A percentile compares a stretch with the other conserved stretches of the same genome.
Evolutionary conservation across 2,888 invertebrate genomes (phyloP).

Genomic region (Diaphora mendica): DNA sequence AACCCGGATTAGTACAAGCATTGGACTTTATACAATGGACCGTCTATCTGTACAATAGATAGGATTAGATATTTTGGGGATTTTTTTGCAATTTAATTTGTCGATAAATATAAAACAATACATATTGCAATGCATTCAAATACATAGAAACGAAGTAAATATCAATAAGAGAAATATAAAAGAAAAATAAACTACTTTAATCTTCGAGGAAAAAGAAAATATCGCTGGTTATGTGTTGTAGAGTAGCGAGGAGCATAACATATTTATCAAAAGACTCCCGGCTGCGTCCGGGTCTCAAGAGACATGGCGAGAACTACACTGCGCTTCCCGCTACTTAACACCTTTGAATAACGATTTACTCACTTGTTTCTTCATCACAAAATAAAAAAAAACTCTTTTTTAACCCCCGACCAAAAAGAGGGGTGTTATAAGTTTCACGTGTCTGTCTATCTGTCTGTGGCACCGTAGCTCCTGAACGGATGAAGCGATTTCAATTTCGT

Average conservation of each 20-base stretch:
- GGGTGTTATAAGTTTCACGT: too few relatives aligned
- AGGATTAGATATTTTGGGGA: slow-evolving; percentile 8
- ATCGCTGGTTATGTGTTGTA: slow-evolving; percentile 70
- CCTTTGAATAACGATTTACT: slow-evolving; percentile 69
- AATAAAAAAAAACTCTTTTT: slow-evolving; percentile 17
- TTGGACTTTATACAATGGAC: slow-evolving; percentile 32
- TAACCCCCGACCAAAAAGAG: too few relatives aligned
- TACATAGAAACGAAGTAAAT: slow-evolving; percentile 56
- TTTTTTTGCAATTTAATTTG: neutral
- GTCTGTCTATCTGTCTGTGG: too few relatives aligned
- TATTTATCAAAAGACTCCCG: slow-evolving; percentile 85
- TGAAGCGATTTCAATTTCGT: too few relatives aligned
- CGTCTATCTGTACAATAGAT: slow-evolving; percentile 19
- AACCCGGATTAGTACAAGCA: slow-evolving; percentile 60
- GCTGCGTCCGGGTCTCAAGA: slow-evolving; percentile 67
- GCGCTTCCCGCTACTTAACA: slow-evolving; percentile 73
- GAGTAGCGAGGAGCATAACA: slow-evolving; percentile 79
- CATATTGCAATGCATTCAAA: neutral
- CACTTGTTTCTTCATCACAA: slow-evolving; percentile 49
- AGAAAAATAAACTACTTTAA: slow-evolving; percentile 69
- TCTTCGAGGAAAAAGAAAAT: slow-evolving; percentile 69
- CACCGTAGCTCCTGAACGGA: too few relatives aligned
- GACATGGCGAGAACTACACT: slow-evolving; percentile 58
- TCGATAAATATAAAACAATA: neutral
- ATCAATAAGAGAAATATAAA: slow-evolving; percentile 62